phyloP scores from a whole-genome alignment of 2,888 invertebrate genomes.

The Teleiodes luculella region DNA sequence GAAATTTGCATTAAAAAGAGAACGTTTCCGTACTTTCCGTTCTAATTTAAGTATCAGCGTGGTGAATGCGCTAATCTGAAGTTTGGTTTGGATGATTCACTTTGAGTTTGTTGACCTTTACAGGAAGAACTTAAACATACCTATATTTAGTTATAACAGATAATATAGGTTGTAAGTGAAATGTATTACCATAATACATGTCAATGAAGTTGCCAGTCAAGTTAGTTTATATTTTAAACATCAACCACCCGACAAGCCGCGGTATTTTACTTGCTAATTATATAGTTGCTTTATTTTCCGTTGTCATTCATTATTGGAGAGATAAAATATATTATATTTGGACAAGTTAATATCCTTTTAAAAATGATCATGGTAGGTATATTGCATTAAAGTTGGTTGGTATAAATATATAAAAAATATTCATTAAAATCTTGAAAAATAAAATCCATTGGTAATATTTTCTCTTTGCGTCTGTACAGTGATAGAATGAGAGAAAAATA shows the following conservation, averaged over 20 bases:
- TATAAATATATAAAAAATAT: too few species aligned
- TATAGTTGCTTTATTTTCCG: slow-evolving; percentile 13
- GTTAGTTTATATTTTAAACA: slow-evolving; percentile 60
- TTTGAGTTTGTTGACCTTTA: slow-evolving; percentile 14
- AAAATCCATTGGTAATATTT: too few species aligned
- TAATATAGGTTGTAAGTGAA: slow-evolving; percentile 29
- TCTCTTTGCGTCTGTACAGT: too few species aligned
- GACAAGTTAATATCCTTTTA: too few species aligned
- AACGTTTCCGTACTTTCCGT: slow-evolving; percentile 34
- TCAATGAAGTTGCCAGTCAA: slow-evolving; percentile 62
- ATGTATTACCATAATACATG: slow-evolving; percentile 60
- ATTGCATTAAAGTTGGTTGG: background rate
- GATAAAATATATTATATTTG: too few species aligned
- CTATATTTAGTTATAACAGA: too few species aligned
- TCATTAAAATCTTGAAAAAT: too few species aligned
- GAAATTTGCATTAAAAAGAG: slow-evolving; percentile 15
- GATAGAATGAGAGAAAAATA: too few species aligned
- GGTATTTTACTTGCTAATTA: slow-evolving; percentile 40
- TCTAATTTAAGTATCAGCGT: slow-evolving; percentile 40
- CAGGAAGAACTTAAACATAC: slow-evolving; percentile 12
- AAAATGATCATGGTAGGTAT: background rate
- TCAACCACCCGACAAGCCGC: slow-evolving; percentile 51
- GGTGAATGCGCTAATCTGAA: slow-evolving; percentile 42
- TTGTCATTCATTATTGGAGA: too few species aligned
- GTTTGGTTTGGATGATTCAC: slow-evolving; percentile 29